A percentile compares a stretch with the other conserved stretches of the same genome.
Evolutionary conservation across 2,888 invertebrate genomes (phyloP).

Genomic region (Epistrophe grossulariae): DNA sequence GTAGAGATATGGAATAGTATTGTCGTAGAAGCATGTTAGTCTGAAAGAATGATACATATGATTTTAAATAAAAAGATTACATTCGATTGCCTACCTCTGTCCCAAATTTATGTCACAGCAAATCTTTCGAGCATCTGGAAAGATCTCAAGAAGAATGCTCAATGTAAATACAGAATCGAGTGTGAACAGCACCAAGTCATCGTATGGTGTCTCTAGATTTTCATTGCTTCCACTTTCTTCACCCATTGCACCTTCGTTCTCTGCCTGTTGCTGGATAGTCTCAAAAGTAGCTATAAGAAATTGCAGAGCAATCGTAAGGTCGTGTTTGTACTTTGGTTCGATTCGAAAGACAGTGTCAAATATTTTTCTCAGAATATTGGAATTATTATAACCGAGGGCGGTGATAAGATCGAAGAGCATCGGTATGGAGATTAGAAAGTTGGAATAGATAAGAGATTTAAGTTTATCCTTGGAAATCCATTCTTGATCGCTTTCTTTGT

Average conservation of each 20-base stretch:
- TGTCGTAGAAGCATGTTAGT: slow-evolving; percentile 91
- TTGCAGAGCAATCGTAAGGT: slow-evolving; percentile 85
- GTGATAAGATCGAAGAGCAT: slow-evolving; percentile 91
- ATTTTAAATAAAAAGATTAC: not conserved
- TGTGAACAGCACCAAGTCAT: slow-evolving; percentile 88
- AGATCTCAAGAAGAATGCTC: slow-evolving; percentile 88
- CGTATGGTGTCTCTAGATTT: slow-evolving; percentile 83
- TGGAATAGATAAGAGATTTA: slow-evolving; percentile 90
- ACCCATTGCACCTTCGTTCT: slow-evolving; percentile 81
- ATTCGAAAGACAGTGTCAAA: slow-evolving; percentile 87
- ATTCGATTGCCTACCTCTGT: slow-evolving; percentile 83
- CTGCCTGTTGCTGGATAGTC: slow-evolving; percentile 81
- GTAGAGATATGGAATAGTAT: slow-evolving; percentile 89
- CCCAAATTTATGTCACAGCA: slow-evolving; percentile 86
- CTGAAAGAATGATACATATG: slow-evolving; percentile 83
- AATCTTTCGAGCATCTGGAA: slow-evolving; percentile 85
- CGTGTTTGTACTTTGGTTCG: slow-evolving; percentile 86
- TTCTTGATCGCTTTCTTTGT: slow-evolving; percentile 89
- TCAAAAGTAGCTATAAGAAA: slow-evolving; percentile 85
- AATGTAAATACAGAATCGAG: slow-evolving; percentile 89
- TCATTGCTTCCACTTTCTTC: slow-evolving; percentile 78
- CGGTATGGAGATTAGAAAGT: slow-evolving; percentile 93
- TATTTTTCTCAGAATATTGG: slow-evolving; percentile 86
- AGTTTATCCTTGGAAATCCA: slow-evolving; percentile 88
- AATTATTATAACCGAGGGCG: slow-evolving; percentile 89